phyloP scores from a whole-genome alignment of 2,797 vertebrate species.

The Chloroceryle amazona region DNA sequence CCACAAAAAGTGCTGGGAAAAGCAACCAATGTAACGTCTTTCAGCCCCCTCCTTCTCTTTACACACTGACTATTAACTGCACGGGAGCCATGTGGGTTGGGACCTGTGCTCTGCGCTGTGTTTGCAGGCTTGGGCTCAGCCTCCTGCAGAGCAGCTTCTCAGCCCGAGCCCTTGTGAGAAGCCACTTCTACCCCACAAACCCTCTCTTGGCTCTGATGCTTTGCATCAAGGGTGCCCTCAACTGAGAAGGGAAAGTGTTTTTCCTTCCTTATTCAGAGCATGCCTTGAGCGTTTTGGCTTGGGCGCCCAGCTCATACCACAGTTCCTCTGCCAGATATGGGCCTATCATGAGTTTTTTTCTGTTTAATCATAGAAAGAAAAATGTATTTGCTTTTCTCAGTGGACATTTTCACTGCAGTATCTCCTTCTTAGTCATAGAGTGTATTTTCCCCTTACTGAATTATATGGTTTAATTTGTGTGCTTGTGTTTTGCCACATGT shows the following conservation, averaged over 20 bases:
- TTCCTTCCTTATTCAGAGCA: not conserved
- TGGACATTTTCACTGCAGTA: not conserved
- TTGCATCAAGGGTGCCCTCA: not conserved
- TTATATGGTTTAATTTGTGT: not conserved
- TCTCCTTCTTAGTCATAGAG: not conserved
- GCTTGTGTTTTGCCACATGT: not conserved
- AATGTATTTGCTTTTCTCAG: not conserved
- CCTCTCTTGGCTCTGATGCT: not conserved
- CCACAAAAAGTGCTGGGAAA: not conserved
- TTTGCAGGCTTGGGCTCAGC: not conserved
- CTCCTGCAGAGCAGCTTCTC: not conserved
- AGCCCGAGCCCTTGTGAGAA: accelerated
- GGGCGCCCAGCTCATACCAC: not conserved
- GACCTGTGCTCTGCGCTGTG: accelerated
- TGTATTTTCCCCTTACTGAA: not conserved
- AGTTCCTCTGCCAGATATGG: not conserved
- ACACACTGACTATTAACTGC: accelerated
- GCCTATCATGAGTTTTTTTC: not conserved
- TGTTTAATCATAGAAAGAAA: not conserved
- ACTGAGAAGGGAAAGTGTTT: not conserved
- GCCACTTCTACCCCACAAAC: not conserved
- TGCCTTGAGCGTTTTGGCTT: not conserved
- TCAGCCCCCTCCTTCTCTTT: not conserved
- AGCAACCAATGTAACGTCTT: not conserved
- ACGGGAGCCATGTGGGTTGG: accelerated